These are phyloP conservation scores for Xanthostigma xanthostigma DNA, from an alignment of 2,888 invertebrate genomes.

Conservation along the genomic window DNA sequence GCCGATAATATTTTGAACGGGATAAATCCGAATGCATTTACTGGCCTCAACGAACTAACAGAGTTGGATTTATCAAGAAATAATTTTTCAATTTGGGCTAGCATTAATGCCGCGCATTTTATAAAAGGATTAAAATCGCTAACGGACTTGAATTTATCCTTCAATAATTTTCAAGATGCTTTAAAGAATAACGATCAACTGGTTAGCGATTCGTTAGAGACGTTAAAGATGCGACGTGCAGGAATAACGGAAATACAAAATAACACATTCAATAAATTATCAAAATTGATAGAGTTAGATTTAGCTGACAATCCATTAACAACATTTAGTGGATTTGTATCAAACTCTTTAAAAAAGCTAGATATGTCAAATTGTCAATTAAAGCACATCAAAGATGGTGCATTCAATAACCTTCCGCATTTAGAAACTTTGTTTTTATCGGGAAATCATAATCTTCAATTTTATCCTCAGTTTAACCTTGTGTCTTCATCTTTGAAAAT, in stretches of 20 bases:
- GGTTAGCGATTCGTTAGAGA: conserved; percentile 38
- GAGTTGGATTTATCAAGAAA: conserved; percentile 48
- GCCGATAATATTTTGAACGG: conserved; percentile 23
- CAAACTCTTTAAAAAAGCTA: conserved; percentile 34
- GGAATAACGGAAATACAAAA: conserved; percentile 24
- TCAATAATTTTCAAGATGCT: conserved; percentile 35
- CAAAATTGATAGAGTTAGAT: conserved; percentile 35
- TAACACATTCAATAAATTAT: conserved; percentile 30
- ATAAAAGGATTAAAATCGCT: conserved; percentile 35
- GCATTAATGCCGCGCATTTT: conserved; percentile 37
- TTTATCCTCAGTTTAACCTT: conserved; percentile 25
- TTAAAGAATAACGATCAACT: conserved; percentile 35
- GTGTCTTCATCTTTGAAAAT: conserved; percentile 33
- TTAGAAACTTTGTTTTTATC: conserved; percentile 44
- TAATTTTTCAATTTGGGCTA: conserved; percentile 39
- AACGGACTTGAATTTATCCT: conserved; percentile 43
- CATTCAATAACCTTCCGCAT: conserved; percentile 39
- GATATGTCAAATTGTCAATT: conserved; percentile 43
- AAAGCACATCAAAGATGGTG: conserved; percentile 31
- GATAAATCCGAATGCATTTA: conserved; percentile 25
- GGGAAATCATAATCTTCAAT: conserved; percentile 40
- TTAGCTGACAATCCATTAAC: conserved; percentile 36
- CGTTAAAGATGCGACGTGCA: conserved; percentile 44
- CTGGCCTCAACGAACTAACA: conserved; percentile 38
- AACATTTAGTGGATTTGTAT: conserved; percentile 33